Base-by-base conservation (phyloP, 2,888 invertebrate species). In the Eueremaeus valkanovi region DNA sequence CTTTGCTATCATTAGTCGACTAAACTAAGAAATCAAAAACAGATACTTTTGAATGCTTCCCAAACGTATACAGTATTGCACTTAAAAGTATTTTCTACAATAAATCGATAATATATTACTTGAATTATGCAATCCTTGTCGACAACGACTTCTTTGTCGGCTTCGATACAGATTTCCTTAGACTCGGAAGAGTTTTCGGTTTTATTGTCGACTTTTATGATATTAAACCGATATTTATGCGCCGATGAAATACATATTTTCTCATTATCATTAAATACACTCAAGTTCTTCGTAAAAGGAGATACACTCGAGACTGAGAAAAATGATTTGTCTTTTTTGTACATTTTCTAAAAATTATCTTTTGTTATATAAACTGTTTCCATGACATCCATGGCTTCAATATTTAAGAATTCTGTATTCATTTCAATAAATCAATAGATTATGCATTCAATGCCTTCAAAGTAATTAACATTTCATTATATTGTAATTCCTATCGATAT, bases 101-200 rank as follows among this genome's bases (percentile, higher is more conserved):
- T 58, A 51, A 18, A 51, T 58, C 27, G 16, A 18, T 6, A 24
- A 24, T 21, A 58, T n/a, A 58, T 58, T 24, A 68, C 68, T 42
- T 68, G 68, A 33, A 68, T 68, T n/a, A 68, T 68, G 33, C 24
- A 40, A 68, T 68, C 68, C 40, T 33, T 68, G 33, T 68, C 68
- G 31, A 36, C 18, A 36, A 36, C 11, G 13, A 40, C 68, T 68
- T 68, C 68, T 24, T 68, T 40, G 13, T 68, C 21, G 33, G 3
- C 21, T 68, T 68, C 68, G 18, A 68, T 24, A 0, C 8, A 24
- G 18, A 68, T 24, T 33, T 68, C 68, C 21, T 40, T 68, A 3
- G 21, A 36, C 1, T 68, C 36, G 11, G 21, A 21, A 24, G 1
- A 3, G 6, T 0, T 33, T 33, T 68, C 68, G 21, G 13, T 24